These are phyloP conservation scores for Hypolimnas misippus DNA, from an alignment of 2,888 invertebrate species.

Conservation along the genomic window DNA sequence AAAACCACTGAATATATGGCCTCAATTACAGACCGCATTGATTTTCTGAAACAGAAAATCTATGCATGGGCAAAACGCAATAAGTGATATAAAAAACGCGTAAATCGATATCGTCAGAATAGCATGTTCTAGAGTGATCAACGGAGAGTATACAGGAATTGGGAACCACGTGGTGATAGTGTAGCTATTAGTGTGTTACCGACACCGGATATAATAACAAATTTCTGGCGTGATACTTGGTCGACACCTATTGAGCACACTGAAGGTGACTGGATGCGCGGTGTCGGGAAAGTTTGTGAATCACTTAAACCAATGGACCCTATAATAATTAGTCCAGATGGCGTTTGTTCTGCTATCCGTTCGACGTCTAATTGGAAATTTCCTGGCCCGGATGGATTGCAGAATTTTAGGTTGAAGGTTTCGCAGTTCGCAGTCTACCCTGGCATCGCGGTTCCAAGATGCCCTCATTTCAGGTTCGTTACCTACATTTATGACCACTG, in stretches of 20 bases:
- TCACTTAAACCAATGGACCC: neutral
- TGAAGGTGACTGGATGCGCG: too few species aligned
- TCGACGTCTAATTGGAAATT: neutral
- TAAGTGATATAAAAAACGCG: too few species aligned
- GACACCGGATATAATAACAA: neutral
- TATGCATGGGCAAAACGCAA: too few species aligned
- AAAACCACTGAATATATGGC: neutral
- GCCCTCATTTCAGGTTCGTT: neutral
- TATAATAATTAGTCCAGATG: neutral
- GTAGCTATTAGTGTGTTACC: neutral
- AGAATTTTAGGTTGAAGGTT: conserved; percentile 13
- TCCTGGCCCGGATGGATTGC: conserved; percentile 7
- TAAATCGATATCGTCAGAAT: too few species aligned
- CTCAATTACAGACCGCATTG: conserved; percentile 8
- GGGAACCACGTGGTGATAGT: too few species aligned
- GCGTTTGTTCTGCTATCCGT: neutral
- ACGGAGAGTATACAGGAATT: too few species aligned
- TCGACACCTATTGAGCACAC: too few species aligned
- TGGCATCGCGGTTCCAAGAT: conserved; percentile 14
- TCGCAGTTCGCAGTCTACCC: neutral
- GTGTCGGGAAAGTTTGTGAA: too few species aligned
- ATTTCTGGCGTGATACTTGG: too few species aligned
- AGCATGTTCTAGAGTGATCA: too few species aligned
- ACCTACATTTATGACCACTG: conserved; percentile 14
- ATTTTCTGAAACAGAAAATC: conserved; percentile 9